Base-by-base conservation (phyloP, 2,888 invertebrate species). In the Drosophila anomalata region DNA sequence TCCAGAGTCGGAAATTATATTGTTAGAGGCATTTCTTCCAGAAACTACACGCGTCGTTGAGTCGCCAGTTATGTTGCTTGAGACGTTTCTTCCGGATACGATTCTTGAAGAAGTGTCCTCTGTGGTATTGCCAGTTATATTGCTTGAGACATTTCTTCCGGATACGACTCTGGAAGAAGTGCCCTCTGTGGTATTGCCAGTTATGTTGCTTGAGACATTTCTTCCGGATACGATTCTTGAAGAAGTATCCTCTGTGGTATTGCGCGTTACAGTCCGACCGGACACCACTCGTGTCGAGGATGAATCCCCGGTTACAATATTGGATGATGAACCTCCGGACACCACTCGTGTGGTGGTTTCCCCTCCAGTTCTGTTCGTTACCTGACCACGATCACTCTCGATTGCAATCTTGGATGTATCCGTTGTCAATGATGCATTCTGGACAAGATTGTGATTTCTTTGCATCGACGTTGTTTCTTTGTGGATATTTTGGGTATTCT, bases 401-500 rank as follows among this genome's bases (percentile, higher is more conserved):
- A 72, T 54, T 9, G 73, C 70, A 5, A 48, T 72, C 11, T 39
- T 85, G 12, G 78, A 70, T 8, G 33, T 59, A 22, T 75, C 68
- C 1, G 79, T 66, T 20, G 68, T 72, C 0, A 68, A 22, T 1
- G 72, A 48, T 3, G 63, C 61, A 29, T 76, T 86, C 47, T 79
- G 74, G 1, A 77, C 33, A 2, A 75, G 46, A 36, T 89, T 75
- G 14, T 73, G 77, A 59, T 88, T 90, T 62, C 86, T 76, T 42
- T 85, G 88, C 55, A 84, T 53, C 2, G 88, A 87, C 3, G 85
- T 76, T 20, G 80, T 66, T 67, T 90, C 90, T 17, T 88, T 81
- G 57, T 89, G 88, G 29, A 87, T 76, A 44, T 87, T 90, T 58
- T 89, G 74, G 48, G 84, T 88, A 48, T 90, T 91, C 29, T 89